Base-by-base conservation (phyloP, 2,113 vertebrate genomes). In the Leuciscus idus region DNA sequence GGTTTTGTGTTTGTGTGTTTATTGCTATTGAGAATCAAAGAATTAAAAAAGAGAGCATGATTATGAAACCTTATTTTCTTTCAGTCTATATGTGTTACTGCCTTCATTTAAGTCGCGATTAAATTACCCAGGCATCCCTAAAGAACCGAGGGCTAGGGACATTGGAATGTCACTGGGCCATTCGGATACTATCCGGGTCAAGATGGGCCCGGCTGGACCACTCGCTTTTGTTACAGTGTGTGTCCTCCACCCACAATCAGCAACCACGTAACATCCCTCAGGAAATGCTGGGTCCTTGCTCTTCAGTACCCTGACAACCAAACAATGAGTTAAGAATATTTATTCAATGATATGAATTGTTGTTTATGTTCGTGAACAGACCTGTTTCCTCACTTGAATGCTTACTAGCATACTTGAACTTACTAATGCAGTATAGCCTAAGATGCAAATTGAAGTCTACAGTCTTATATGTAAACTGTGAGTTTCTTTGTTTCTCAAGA, bases 121-220 rank as follows among this genome's bases (percentile, higher is more conserved):
- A 48, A 23, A 5, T 95, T 88, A 98, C 97, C 97, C 97, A 3
- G 97, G 92, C 96, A 98, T 97, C 78, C 97, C 97, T 55, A 97
- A 9, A 0, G 90, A 81, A 8, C 97, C 97, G 88, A 98, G 91
- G 88, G 96, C 95, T 88, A 97, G 88, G 55, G 97, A 98, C 86
- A 55, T 59, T 0, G 97, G 92, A 52, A 98, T 55, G 0, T 94
- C 94, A 28, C 94, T 88, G 0, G 97, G 96, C 97, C 97, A 98
- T 0, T 7, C 85, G 0, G 92, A 0, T 84, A 93, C 91, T 88
- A 98, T 59, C 4, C 73, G 90, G 0, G 46, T 61, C 19, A 98
- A 90, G 0, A 28, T 88, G 21, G 89, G 92, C 0, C 96, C 95
- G 39, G 95, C 87, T 28, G 94, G 95, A 4, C 93, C 93, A 85